Percentiles rank a stretch among this genome's conserved stretches.
Conservation (phyloP, 2,797 vertebrate species). For the Erithacus rubecula region DNA sequence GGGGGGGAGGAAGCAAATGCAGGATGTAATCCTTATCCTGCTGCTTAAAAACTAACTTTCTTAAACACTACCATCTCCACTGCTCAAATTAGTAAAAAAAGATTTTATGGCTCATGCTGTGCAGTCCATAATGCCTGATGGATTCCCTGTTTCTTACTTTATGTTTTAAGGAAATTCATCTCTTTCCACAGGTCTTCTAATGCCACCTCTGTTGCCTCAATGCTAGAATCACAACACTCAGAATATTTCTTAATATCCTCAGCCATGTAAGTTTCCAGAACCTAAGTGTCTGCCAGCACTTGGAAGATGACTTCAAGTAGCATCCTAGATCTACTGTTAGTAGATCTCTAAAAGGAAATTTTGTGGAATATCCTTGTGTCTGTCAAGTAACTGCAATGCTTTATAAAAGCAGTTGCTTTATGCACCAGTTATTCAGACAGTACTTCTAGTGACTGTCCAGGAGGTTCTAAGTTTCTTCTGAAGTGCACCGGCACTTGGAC, state of each 20-base stretch:
- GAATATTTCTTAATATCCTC: not conserved
- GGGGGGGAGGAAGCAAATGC: too few species aligned
- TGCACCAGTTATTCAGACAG: not conserved
- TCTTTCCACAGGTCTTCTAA: not conserved
- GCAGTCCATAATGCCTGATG: not conserved
- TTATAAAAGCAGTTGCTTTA: not conserved
- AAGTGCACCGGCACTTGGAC: not conserved
- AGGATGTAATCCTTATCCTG: too few species aligned
- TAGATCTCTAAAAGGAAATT: not conserved
- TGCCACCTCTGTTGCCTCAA: not conserved
- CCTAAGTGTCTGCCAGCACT: too few species aligned
- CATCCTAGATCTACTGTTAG: not conserved
- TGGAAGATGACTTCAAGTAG: not conserved
- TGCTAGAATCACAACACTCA: not conserved
- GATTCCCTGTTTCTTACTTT: not conserved
- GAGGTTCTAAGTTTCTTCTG: not conserved
- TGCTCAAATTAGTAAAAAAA: too few species aligned
- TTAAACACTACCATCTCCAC: too few species aligned
- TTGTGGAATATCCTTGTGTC: not conserved
- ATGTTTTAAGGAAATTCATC: not conserved
- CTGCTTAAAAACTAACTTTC: too few species aligned
- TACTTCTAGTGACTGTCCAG: not conserved
- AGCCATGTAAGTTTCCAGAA: not conserved
- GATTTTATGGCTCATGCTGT: too few species aligned
- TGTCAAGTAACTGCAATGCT: not conserved